Base-by-base conservation (phyloP, 2,888 invertebrate genomes). In the Acanthosepion esculentum region DNA sequence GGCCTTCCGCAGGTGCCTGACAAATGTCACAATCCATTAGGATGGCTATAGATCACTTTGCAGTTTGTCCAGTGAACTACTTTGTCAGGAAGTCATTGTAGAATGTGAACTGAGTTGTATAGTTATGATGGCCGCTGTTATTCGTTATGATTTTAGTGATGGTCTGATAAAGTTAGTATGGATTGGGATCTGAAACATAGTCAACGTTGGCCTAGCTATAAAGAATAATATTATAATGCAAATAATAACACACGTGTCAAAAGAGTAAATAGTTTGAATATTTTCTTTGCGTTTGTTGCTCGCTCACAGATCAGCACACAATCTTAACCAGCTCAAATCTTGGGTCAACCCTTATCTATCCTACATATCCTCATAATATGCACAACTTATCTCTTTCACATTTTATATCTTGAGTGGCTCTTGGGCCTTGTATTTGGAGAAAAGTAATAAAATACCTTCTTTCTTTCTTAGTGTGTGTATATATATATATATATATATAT, bases 1-100 rank as follows among this genome's bases (percentile, higher is more conserved):
- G 78, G 78, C 78, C 78, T 78, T 78, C 78, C 78, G 78, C 78
- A 78, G 78, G 78, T 78, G 78, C 78, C 78, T 78, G 78, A 78
- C 78, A 78, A 78, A 78, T 18, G 78, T 33, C 78, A 78, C 78
- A 78, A 78, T 78, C 78, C n/a, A 78, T 78, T 78, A 78, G 78
- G 33, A n/a, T n/a, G 78, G 15, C 78, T 78, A 78, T 78, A 78
- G n/a, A 78, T 78, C 78, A 78, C 78, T 78, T 18, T 33, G 78
- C 33, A 78, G 78, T 78, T 78, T 78, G 33, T 78, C 78, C 78
- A n/a, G 78, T 23, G 78, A 78, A 78, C 78, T 78, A 78, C 78
- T 78, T 78, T 78, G 78, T n/a, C 78, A 78, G 78, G 78, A 78
- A 78, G 78, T 78, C 78, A 78, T 78, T 78, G 78, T n/a, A n/a